Evolutionary conservation across 2,888 invertebrate species (phyloP).

Genomic region (Volucella inflata): DNA sequence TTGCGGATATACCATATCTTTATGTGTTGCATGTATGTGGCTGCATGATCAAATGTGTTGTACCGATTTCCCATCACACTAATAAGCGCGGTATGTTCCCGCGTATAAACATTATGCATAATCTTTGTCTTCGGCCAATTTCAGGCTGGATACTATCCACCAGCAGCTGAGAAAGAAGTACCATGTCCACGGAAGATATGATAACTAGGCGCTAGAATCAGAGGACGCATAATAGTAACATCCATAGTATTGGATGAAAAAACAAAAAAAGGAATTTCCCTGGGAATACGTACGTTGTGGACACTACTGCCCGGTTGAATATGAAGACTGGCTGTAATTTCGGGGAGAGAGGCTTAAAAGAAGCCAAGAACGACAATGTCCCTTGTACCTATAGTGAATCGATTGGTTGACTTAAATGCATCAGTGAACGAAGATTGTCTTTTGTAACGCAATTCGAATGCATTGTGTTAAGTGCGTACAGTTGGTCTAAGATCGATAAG

Average conservation of each 20-base stretch:
- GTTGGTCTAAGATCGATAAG: slow-evolving; percentile 62
- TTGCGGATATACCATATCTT: not conserved
- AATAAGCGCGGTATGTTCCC: slow-evolving; percentile 69
- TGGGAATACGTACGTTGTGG: slow-evolving; percentile 64
- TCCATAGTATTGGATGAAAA: slow-evolving; percentile 39
- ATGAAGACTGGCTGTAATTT: slow-evolving; percentile 4
- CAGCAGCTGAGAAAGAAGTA: slow-evolving; percentile 46
- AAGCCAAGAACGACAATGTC: slow-evolving; percentile 60
- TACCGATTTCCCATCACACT: slow-evolving; percentile 60
- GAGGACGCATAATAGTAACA: slow-evolving; percentile 53
- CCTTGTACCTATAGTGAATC: slow-evolving; percentile 65
- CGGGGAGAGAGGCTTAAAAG: slow-evolving; percentile 52
- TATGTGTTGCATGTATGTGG: not conserved
- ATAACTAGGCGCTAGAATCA: slow-evolving; percentile 75
- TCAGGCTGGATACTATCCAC: slow-evolving; percentile 50
- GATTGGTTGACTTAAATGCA: slow-evolving; percentile 68
- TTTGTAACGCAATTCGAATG: slow-evolving; percentile 56
- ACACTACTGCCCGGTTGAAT: slow-evolving; percentile 24
- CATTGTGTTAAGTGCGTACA: slow-evolving; percentile 46
- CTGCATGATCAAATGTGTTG: slow-evolving; percentile 47
- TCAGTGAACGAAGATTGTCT: slow-evolving; percentile 58
- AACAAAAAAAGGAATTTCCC: slow-evolving; percentile 64
- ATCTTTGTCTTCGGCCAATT: slow-evolving; percentile 69
- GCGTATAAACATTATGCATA: slow-evolving; percentile 71
- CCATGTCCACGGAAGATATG: slow-evolving; percentile 67